These are phyloP conservation scores for Lochmaea capreae DNA, from an alignment of 2,888 invertebrate species.

Conservation along the genomic window DNA sequence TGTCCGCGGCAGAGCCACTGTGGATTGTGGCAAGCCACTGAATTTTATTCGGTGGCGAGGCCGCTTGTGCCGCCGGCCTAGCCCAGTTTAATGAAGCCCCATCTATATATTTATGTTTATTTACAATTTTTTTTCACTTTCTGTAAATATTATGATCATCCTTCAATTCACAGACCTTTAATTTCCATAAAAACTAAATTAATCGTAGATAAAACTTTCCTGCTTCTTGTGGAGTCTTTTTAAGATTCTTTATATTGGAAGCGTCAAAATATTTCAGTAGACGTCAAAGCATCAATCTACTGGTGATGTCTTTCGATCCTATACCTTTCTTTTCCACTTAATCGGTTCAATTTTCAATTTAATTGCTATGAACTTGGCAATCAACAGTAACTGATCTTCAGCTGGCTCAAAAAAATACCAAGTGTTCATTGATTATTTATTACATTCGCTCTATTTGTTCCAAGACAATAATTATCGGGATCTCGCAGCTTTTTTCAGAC, in stretches of 20 bases:
- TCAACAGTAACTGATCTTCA: conserved; percentile 27
- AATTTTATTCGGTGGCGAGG: too few relatives aligned
- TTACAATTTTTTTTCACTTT: too few relatives aligned
- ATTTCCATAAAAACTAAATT: neutral
- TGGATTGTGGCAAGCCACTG: too few relatives aligned
- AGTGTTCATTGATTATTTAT: conserved; percentile 36
- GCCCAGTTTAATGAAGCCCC: too few relatives aligned
- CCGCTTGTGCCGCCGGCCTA: too few relatives aligned
- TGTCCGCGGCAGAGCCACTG: too few relatives aligned
- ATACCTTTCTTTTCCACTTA: conserved; percentile 27
- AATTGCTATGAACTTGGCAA: conserved; percentile 26
- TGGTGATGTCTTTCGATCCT: conserved; percentile 13
- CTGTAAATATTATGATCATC: too few relatives aligned
- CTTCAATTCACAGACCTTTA: neutral
- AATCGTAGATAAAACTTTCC: neutral
- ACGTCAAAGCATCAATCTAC: conserved; percentile 24
- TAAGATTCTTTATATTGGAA: neutral
- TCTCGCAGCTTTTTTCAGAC: conserved; percentile 33
- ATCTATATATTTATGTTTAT: too few relatives aligned
- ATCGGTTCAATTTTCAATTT: conserved; percentile 32
- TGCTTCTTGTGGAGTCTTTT: neutral
- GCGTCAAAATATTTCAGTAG: conserved; percentile 22
- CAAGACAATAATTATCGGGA: conserved; percentile 37
- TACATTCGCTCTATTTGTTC: conserved; percentile 38
- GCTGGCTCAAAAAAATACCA: conserved; percentile 22